phyloP scores from a whole-genome alignment of 1,140 invertebrate species.

The Doryteuthis pealeii region DNA sequence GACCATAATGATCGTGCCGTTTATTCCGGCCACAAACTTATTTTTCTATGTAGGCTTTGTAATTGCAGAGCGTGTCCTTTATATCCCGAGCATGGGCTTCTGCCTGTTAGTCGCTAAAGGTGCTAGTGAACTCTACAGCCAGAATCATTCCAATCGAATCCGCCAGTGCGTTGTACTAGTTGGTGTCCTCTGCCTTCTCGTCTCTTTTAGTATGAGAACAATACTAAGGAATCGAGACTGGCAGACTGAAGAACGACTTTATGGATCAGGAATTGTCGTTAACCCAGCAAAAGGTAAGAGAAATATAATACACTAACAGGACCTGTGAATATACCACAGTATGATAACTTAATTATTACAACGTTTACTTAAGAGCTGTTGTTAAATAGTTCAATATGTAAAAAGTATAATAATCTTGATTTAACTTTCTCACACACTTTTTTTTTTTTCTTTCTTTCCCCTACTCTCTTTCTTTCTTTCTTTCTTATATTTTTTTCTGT shows the following conservation, averaged over 20 bases:
- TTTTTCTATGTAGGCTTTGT: conserved; percentile 98
- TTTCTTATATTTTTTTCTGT: too few relatives aligned
- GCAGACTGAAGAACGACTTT: conserved; percentile 89
- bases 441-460: too few relatives aligned
- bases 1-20: conserved; percentile 84
- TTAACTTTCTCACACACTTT: too few relatives aligned
- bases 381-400: too few relatives aligned
- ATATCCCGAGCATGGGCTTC: conserved; percentile 97
- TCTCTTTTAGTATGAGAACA: conserved; percentile 75
- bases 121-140: conserved; percentile 33
- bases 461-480: too few relatives aligned
- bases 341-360: too few relatives aligned
- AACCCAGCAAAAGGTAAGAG: conserved; percentile 97
- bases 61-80: conserved; percentile 90
- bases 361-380: too few relatives aligned
- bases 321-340: too few relatives aligned
- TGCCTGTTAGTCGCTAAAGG: conserved; percentile 80
- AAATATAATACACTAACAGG: too few relatives aligned
- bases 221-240: conserved; percentile 84
- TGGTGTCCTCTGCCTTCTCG: conserved; percentile 65
- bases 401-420: too few relatives aligned
- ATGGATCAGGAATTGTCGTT: conserved; percentile 83
- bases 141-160: conserved; percentile 12
- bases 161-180: conserved; percentile 28
- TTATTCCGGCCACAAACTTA: conserved; percentile 94